Evolutionary conservation across 2,113 vertebrate species (phyloP).

Genomic region (Ophthalmolycus amberensis): DNA sequence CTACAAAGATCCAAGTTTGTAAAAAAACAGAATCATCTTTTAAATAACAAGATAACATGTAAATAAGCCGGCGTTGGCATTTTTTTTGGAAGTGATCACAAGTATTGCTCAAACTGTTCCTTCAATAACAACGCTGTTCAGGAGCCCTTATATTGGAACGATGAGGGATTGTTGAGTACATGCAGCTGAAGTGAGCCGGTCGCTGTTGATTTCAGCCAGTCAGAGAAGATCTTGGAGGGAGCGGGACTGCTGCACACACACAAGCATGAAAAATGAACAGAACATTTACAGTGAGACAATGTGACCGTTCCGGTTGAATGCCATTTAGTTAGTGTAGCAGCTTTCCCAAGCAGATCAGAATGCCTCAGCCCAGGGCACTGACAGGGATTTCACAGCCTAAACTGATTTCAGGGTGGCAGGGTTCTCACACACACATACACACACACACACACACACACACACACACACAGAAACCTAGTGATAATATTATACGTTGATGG

Average conservation of each 20-base stretch:
- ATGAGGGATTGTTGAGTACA: neutral
- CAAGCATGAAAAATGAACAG: constrained; percentile 50
- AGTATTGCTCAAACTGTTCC: neutral
- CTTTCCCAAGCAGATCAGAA: constrained; percentile 77
- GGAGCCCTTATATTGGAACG: neutral
- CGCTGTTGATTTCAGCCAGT: constrained; percentile 1
- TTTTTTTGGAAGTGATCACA: neutral
- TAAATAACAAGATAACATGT: neutral
- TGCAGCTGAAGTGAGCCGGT: neutral
- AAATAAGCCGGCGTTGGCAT: neutral
- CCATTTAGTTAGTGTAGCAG: constrained; percentile 68
- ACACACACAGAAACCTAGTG: neutral
- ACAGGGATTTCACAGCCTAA: constrained; percentile 76
- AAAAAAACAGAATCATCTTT: neutral
- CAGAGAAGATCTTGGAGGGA: neutral
- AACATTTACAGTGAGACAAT: constrained; percentile 72
- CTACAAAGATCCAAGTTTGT: neutral
- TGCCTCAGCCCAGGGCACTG: constrained; percentile 68
- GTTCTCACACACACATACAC: constrained; percentile 24
- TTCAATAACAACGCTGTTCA: neutral
- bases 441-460: constrained; percentile 2
- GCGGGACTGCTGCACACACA: constrained; percentile 6
- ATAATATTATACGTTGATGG: constrained; percentile 1
- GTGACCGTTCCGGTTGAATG: constrained; percentile 72
- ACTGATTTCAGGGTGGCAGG: constrained; percentile 69